Evolutionary conservation across 2,797 vertebrate genomes (phyloP), one percentile per base, ranked within the genome.

Genomic region (Falco rusticolus): DNA sequence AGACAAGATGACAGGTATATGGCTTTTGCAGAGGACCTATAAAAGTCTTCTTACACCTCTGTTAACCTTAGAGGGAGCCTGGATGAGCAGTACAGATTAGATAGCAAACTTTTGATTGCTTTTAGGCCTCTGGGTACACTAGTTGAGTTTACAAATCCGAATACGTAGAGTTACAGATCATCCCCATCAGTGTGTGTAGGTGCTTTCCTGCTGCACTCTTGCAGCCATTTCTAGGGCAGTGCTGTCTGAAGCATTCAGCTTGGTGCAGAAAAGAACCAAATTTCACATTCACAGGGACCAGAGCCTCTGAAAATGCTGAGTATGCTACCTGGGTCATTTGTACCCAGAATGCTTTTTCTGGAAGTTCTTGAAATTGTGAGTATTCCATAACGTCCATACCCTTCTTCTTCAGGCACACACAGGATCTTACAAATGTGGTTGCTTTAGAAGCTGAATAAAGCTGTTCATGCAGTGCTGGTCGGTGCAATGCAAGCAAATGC

Each of bases 1-100:
- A 41, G 34, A 25, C 39, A 65, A 68, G 63, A 29, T 0, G 0
- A 68, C 7, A 0, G 0, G 28, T 71, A 11, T 9, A 13, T 2
- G 60, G 64, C 21, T 81, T 50, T 70, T 61, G 22, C 6, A 45
- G 48, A 41, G 14, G 20, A 50, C 18, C 6, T 61, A 1, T 31
- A n/a, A 20, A 81, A 57, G 5, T 11, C 34, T 59, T 83, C 31
- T 84, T 13, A 3, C 16, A 6, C 22, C 50, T 75, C 24, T 45
- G 11, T 68, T 68, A 60, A 75, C 5, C 12, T 64, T 61, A 47
- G 14, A 76, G n/a, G 24, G 8, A 78, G 34, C 11, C 25, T 71
- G 25, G 18, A 26, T 48, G 34, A 68, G 13, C 60, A 54, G 18
- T 17, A 57, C 5, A 78, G 37, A 24, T 92, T n/a, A 89, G 21